Evolutionary conservation across 2,888 invertebrate species (phyloP).

Genomic region (Choristoneura rosaceana): DNA sequence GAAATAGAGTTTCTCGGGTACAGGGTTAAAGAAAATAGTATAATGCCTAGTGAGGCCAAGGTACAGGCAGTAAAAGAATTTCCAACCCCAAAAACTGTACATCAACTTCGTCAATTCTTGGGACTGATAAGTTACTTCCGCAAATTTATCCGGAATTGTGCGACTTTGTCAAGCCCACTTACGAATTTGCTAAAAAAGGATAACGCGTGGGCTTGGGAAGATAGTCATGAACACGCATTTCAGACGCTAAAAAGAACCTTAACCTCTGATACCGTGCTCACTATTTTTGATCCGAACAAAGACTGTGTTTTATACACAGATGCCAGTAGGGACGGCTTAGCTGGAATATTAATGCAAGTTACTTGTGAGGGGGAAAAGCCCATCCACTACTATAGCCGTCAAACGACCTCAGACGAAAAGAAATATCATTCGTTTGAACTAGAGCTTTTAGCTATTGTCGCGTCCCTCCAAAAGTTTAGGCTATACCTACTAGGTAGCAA

Average conservation of each 20-base stretch:
- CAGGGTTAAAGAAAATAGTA: too few relatives aligned
- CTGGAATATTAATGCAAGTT: conserved; percentile 36
- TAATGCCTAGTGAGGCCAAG: too few relatives aligned
- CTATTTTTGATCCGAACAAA: conserved; percentile 41
- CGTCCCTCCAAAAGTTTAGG: conserved; percentile 39
- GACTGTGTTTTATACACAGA: conserved; percentile 42
- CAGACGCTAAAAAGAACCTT: conserved; percentile 30
- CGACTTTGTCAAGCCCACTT: conserved; percentile 47
- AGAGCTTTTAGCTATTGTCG: conserved; percentile 39
- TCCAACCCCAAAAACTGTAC: conserved; percentile 35
- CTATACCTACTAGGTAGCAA: conserved; percentile 49
- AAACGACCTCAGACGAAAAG: conserved; percentile 45
- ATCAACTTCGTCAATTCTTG: conserved; percentile 52
- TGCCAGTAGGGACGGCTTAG: conserved; percentile 42
- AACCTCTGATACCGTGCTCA: conserved; percentile 16
- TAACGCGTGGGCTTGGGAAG: conserved; percentile 51
- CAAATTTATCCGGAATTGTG: conserved; percentile 49
- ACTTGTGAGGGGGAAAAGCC: conserved; percentile 38
- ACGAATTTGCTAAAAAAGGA: conserved; percentile 46
- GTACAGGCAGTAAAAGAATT: too few relatives aligned
- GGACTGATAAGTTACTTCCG: conserved; percentile 44
- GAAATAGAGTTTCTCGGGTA: too few relatives aligned
- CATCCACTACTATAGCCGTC: conserved; percentile 43
- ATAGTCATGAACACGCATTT: background rate
- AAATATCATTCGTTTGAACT: conserved; percentile 44